phyloP scores from a whole-genome alignment of 2,888 invertebrate genomes.

The Microdon myrmicae region DNA sequence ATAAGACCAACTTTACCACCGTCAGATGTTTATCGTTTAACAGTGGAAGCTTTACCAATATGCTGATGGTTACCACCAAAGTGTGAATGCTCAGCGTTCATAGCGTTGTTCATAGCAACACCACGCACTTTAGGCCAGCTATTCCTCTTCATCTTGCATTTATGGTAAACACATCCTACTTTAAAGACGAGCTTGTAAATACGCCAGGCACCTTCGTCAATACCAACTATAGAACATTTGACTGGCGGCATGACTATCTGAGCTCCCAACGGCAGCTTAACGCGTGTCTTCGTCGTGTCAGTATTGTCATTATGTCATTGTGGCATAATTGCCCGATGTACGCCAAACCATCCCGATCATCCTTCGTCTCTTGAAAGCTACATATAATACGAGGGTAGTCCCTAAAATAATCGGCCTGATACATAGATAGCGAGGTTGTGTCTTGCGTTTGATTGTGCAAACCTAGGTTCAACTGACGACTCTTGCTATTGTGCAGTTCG shows the following conservation, averaged over 20 bases:
- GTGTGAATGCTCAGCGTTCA: conserved; percentile 99
- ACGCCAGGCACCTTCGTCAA: conserved; percentile 99
- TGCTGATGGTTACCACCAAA: conserved; percentile 99
- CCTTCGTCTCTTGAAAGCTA: conserved; percentile 98
- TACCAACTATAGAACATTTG: conserved; percentile 99
- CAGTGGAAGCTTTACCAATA: conserved; percentile 99
- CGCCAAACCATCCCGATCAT: conserved; percentile 98
- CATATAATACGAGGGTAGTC: no score
- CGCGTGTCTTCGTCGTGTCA: conserved; percentile 95
- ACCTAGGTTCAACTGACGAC: no score
- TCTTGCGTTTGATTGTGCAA: no score
- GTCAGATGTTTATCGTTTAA: conserved; percentile 97
- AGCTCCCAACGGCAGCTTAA: conserved; percentile 98
- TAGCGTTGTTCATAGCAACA: conserved; percentile 99
- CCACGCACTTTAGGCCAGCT: conserved; percentile 99
- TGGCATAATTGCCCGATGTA: conserved; percentile 98
- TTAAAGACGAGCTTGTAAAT: conserved; percentile 99
- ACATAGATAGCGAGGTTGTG: no score
- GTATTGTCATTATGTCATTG: conserved; percentile 99
- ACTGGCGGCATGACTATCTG: conserved; percentile 99
- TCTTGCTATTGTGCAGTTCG: no score
- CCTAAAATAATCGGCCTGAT: no score
- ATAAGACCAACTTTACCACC: conserved; percentile 99
- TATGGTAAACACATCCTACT: conserved; percentile 99
- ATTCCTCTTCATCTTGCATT: conserved; percentile 99